These are phyloP conservation scores for Mormyrus lacerda DNA, from an alignment of 2,113 vertebrate species.

Conservation along the genomic window DNA sequence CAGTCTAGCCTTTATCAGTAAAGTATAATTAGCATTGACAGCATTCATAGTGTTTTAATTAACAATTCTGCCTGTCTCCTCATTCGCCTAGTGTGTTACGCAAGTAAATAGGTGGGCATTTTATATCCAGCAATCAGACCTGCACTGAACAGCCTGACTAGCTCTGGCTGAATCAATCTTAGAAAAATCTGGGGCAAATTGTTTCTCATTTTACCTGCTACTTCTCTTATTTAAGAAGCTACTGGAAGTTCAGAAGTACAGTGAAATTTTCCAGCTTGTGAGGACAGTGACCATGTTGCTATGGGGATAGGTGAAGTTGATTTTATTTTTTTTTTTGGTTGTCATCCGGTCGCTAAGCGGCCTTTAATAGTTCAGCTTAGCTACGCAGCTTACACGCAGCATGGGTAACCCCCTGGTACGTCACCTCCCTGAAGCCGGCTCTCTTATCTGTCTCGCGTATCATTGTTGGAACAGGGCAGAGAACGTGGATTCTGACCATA, in stretches of 20 bases:
- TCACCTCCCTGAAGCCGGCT: neutral
- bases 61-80: neutral
- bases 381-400: neutral
- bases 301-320: neutral
- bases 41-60: neutral
- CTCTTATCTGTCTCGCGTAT: neutral
- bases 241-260: neutral
- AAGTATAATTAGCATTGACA: neutral
- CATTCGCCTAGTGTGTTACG: neutral
- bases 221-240: neutral
- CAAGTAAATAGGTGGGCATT: neutral
- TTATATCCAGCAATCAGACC: neutral
- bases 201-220: neutral
- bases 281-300: neutral
- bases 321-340: neutral
- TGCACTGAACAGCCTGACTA: neutral
- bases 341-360: neutral
- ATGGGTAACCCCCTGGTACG: neutral
- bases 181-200: neutral
- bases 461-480: neutral
- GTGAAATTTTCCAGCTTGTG: neutral
- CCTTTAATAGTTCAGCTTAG: neutral
- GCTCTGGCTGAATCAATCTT: neutral
- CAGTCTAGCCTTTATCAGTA: neutral
- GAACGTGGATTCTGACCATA: neutral